Evolutionary conservation across 2,113 vertebrate species (phyloP).

Genomic region (Spermophilus dauricus): DNA sequence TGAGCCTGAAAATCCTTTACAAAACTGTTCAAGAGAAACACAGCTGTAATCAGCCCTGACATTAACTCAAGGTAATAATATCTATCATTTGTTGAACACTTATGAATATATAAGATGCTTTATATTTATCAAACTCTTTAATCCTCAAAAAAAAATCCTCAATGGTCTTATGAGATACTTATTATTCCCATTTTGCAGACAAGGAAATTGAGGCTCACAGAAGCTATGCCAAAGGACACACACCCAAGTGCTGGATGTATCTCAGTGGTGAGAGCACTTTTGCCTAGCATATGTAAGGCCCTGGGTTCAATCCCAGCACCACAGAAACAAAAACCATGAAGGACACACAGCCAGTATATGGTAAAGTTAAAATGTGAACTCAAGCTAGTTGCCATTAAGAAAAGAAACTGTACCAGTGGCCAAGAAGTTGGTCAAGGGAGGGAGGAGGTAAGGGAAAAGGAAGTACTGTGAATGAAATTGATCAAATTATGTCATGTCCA

Average conservation of each 20-base stretch:
- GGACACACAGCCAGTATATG: background rate
- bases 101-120: background rate
- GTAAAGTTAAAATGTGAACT: constrained; percentile 10
- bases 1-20: background rate
- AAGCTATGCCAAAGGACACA: background rate
- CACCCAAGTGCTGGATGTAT: background rate
- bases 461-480: too few species aligned
- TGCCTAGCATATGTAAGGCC: background rate
- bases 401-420: background rate
- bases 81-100: background rate
- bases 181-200: constrained; percentile 26
- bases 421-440: too few species aligned
- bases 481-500: too few species aligned
- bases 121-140: background rate
- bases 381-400: background rate
- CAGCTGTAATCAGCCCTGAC: background rate
- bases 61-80: background rate
- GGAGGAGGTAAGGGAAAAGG: too few species aligned
- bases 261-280: background rate
- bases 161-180: background rate
- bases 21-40: constrained; percentile 1
- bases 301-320: background rate
- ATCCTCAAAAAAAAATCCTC: background rate
- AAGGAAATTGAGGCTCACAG: constrained; percentile 44
- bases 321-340: background rate